Conservation (phyloP, 2,797 vertebrate species). For the Parambassis ranga region DNA sequence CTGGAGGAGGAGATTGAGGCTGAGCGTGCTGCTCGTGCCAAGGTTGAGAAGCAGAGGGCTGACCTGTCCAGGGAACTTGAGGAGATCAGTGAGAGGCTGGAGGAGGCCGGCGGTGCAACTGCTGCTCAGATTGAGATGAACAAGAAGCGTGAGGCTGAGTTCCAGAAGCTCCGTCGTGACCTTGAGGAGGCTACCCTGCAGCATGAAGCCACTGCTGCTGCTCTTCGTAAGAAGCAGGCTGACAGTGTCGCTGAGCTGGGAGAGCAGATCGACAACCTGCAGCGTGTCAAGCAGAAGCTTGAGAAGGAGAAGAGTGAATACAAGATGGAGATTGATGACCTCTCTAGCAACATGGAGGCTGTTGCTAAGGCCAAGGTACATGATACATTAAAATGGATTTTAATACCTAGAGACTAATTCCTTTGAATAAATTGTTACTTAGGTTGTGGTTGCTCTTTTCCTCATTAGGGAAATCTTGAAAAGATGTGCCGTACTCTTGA, state of each 20-base stretch:
- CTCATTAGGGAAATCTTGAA: constrained; percentile 85
- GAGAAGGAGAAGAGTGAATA: constrained; percentile 89
- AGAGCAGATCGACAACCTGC: constrained; percentile 90
- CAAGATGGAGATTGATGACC: constrained; percentile 90
- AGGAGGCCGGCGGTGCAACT: constrained; percentile 87
- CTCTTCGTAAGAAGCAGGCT: constrained; percentile 87
- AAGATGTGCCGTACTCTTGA: constrained; percentile 86
- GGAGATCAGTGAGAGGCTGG: constrained; percentile 88
- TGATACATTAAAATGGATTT: no score
- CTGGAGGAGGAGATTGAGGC: constrained; percentile 90
- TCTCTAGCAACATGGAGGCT: constrained; percentile 85
- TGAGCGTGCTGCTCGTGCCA: constrained; percentile 80
- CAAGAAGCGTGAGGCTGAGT: constrained; percentile 89
- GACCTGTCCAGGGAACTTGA: constrained; percentile 88
- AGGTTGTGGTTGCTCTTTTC: background rate
- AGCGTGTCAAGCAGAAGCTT: constrained; percentile 90
- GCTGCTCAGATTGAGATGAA: constrained; percentile 86
- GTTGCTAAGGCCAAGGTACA: no score
- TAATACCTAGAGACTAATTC: background rate
- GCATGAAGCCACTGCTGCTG: constrained; percentile 84
- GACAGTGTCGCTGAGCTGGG: constrained; percentile 87
- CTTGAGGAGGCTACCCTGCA: constrained; percentile 89
- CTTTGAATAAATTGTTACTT: background rate
- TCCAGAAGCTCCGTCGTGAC: constrained; percentile 87
- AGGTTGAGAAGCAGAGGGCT: constrained; percentile 84